Conservation (phyloP, 2,113 vertebrate genomes). For the Rattus rattus region DNA sequence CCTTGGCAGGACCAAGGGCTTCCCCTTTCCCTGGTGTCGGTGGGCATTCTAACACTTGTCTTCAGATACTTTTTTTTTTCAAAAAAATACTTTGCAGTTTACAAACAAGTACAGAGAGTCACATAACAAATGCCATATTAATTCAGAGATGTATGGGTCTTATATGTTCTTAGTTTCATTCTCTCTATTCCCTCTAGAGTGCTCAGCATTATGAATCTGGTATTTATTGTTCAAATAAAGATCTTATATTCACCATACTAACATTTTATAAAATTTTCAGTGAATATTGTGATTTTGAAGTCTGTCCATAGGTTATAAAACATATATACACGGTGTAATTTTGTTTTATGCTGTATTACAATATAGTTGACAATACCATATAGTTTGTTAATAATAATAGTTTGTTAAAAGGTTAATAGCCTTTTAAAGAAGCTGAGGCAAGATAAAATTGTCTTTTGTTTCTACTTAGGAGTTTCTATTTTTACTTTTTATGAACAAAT, state of each 20-base stretch:
- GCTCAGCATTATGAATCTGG: neutral
- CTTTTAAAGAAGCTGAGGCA: neutral
- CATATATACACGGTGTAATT: neutral
- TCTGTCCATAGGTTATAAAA: neutral
- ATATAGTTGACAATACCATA: neutral
- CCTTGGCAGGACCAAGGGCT: no score
- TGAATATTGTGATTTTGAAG: slow-evolving; percentile 2
- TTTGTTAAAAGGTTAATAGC: no score
- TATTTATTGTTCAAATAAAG: slow-evolving; percentile 22
- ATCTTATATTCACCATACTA: slow-evolving; percentile 4
- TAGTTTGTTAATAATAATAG: no score
- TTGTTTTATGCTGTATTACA: neutral
- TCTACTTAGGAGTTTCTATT: neutral
- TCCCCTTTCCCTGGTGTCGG: no score
- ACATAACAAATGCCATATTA: neutral
- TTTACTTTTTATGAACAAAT: neutral
- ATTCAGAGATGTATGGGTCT: slow-evolving; percentile 31
- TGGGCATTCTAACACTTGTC: neutral
- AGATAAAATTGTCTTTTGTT: neutral
- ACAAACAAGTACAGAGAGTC: neutral
- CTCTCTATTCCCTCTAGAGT: neutral
- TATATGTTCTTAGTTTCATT: neutral
- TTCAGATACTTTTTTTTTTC: slow-evolving; percentile 16
- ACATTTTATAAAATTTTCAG: slow-evolving; percentile 15
- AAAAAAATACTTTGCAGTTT: slow-evolving; percentile 27